Conservation (phyloP, 2,888 invertebrate genomes). For the Epinotia nisella region DNA sequence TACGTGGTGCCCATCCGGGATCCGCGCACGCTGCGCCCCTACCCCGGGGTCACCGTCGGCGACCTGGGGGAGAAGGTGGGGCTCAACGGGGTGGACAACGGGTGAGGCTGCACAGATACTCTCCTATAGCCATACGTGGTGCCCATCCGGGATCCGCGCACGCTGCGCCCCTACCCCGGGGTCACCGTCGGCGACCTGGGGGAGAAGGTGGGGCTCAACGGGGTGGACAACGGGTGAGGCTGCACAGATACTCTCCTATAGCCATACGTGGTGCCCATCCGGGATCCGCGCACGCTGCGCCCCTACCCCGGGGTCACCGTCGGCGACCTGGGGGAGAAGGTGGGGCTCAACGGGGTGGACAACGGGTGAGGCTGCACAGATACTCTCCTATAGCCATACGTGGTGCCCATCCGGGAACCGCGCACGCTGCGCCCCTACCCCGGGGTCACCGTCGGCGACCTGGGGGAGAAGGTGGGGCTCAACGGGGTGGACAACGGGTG, state of each 20-base stretch:
- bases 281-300: slow-evolving; percentile 89
- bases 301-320: slow-evolving; percentile 92
- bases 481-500: slow-evolving; percentile 98
- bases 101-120: slow-evolving; percentile 95
- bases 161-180: slow-evolving; percentile 89
- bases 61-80: slow-evolving; percentile 97
- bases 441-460: slow-evolving; percentile 94
- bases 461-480: slow-evolving; percentile 96
- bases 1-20: slow-evolving; percentile 94
- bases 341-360: slow-evolving; percentile 95
- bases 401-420: slow-evolving; percentile 93
- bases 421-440: slow-evolving; percentile 88
- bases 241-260: too few relatives aligned
- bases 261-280: slow-evolving; percentile 94
- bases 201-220: slow-evolving; percentile 95
- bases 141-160: slow-evolving; percentile 90
- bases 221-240: slow-evolving; percentile 96
- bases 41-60: slow-evolving; percentile 93
- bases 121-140: slow-evolving; percentile 96
- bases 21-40: slow-evolving; percentile 88
- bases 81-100: slow-evolving; percentile 97
- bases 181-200: slow-evolving; percentile 96
- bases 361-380: slow-evolving; percentile 97
- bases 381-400: too few relatives aligned
- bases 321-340: slow-evolving; percentile 97